Percentiles rank a stretch among this genome's conserved stretches.
These are phyloP conservation scores for Porites lutea DNA, from an alignment of 64 coral and sea anemone species.

Conservation along the genomic window DNA sequence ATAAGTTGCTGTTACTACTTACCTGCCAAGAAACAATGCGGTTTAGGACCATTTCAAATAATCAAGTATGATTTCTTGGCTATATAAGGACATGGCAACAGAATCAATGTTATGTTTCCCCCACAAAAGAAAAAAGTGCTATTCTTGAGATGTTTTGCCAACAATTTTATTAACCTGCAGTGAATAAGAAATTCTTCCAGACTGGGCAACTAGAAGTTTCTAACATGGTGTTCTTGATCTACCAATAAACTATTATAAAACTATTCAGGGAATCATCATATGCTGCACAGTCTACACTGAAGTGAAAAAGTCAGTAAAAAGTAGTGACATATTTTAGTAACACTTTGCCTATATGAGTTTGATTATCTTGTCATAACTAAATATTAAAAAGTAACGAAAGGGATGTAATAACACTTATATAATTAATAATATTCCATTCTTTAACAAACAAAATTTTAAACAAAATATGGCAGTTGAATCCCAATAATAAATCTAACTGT, in stretches of 20 bases:
- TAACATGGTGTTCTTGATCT: neutral
- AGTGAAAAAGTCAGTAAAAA: neutral
- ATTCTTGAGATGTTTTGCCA: neutral
- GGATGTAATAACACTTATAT: neutral
- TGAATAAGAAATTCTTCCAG: neutral
- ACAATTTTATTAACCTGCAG: slow-evolving; percentile 22
- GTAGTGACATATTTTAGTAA: neutral
- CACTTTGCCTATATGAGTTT: neutral
- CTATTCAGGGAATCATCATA: neutral
- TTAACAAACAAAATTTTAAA: no score
- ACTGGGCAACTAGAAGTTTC: neutral
- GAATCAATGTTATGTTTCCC: neutral
- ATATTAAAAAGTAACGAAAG: neutral
- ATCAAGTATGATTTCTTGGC: neutral
- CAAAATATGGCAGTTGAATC: no score
- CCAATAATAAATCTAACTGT: no score
- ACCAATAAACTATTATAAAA: neutral
- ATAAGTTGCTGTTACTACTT: no score
- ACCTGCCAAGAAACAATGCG: no score
- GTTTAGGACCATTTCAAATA: neutral
- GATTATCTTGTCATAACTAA: neutral
- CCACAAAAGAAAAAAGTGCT: neutral
- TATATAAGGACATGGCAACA: neutral
- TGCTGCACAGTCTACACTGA: neutral
- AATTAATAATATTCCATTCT: neutral